Evolutionary conservation across 2,113 vertebrate genomes (phyloP), one percentile per base, ranked within the genome.

Genomic region (Epinephelus fuscoguttatus): DNA sequence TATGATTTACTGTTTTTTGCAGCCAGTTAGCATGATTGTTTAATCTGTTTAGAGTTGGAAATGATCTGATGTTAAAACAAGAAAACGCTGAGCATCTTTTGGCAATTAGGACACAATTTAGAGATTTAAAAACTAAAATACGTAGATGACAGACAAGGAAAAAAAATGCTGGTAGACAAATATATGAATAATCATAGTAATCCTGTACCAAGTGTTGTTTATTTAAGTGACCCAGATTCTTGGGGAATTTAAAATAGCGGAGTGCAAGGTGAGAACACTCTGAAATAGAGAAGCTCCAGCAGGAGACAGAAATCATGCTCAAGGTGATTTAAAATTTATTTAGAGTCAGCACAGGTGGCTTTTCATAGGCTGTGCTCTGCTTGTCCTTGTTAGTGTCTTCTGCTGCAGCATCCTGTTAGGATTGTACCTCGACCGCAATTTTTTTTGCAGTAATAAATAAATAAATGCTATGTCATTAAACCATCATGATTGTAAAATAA

Each of bases 261-360:
- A 25, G 30, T 61, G 56, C 10, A 62, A 78, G 13, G 37, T n/a
- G 56, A 82, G 72, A 82, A 14, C 47, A 6, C 30, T 23, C 13
- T 42, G 62, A 80, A 71, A 47, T 1, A 3, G 49, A 80, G 60
- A 80, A 3, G 45, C 47, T 40, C 45, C 30, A 50, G 8, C 56
- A 15, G 7, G 67, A 47, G 50, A 49, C 69, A 57, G 21, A 73
- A 37, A 47, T 73, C 21, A 59, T 73, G 23, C 37, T 37, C 2
- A 18, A 77, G 59, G 66, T 69, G 59, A 75, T 71, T 70, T 13
- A 15, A 70, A 75, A 69, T 62, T 3, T 9, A 23, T 49, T 56
- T 1, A 23, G 49, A 27, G 57, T 62, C 77, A n/a, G 23, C 57
- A 21, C 30, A 62, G 17, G 6, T 27, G n/a, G 23, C 55, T 30